These are phyloP conservation scores for Chymomyza amoena DNA, from an alignment of 2,888 invertebrate genomes.

Conservation along the genomic window DNA sequence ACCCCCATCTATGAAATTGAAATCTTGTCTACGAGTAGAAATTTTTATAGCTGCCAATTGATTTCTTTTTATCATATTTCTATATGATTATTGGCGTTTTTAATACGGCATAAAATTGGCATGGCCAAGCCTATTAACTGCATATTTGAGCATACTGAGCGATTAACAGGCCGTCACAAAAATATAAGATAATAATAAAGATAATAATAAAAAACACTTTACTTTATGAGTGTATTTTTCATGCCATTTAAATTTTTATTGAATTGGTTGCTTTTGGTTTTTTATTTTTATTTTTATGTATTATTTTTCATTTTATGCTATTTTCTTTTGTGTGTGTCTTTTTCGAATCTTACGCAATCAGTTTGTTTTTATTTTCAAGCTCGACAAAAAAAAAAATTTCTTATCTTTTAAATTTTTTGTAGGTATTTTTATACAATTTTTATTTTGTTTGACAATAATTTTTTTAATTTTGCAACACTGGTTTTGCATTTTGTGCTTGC, in stretches of 20 bases:
- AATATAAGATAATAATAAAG: slow-evolving; percentile 10
- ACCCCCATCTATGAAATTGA: not conserved
- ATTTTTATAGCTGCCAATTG: slow-evolving; percentile 35
- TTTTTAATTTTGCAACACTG: slow-evolving; percentile 40
- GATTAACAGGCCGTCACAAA: not conserved
- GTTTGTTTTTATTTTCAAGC: slow-evolving; percentile 15
- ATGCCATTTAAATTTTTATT: slow-evolving; percentile 60
- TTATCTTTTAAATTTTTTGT: slow-evolving; percentile 46
- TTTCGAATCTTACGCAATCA: slow-evolving; percentile 16
- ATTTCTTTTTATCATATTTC: slow-evolving; percentile 41
- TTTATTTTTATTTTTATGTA: slow-evolving; percentile 19
- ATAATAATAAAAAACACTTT: slow-evolving; percentile 22
- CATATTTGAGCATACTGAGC: slow-evolving; percentile 4
- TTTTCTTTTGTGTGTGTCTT: slow-evolving; percentile 15
- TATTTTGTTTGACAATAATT: slow-evolving; percentile 56
- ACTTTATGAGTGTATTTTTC: slow-evolving; percentile 50
- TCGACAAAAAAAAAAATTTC: slow-evolving; percentile 22
- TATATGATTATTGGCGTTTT: slow-evolving; percentile 23
- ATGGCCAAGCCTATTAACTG: slow-evolving; percentile 23
- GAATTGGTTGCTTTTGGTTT: slow-evolving; percentile 24
- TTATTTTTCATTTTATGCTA: slow-evolving; percentile 17
- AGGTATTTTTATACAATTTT: slow-evolving; percentile 43
- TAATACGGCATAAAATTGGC: slow-evolving; percentile 40
- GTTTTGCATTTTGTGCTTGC: slow-evolving; percentile 9
- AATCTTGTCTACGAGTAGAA: not conserved